These are phyloP conservation scores for Pyrrhia umbra DNA, from an alignment of 2,888 invertebrate genomes.

Conservation along the genomic window DNA sequence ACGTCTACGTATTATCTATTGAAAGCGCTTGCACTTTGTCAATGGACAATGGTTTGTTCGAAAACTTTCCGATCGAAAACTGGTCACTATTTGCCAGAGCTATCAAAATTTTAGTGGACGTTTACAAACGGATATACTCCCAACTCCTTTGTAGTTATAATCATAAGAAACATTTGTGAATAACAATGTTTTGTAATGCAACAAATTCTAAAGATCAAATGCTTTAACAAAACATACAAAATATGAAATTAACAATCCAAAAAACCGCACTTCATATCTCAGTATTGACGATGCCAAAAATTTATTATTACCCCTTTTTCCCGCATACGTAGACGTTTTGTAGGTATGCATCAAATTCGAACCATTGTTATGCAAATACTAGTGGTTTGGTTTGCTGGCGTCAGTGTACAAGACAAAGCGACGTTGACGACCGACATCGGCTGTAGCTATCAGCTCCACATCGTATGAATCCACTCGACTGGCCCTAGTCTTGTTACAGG, in stretches of 20 bases:
- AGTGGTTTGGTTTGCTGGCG: slow-evolving; percentile 84
- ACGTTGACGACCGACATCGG: slow-evolving; percentile 85
- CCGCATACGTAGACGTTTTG: slow-evolving; percentile 65
- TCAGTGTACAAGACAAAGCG: slow-evolving; percentile 88
- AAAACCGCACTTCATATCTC: slow-evolving; percentile 4
- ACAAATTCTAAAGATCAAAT: too few species aligned
- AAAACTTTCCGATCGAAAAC: slow-evolving; percentile 50
- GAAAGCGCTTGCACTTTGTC: slow-evolving; percentile 72
- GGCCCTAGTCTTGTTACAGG: slow-evolving; percentile 70
- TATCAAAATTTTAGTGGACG: slow-evolving; percentile 24
- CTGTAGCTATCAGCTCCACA: slow-evolving; percentile 82
- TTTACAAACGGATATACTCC: slow-evolving; percentile 1
- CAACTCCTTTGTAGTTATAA: neutral
- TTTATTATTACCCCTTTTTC: slow-evolving; percentile 44
- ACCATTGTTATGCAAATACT: slow-evolving; percentile 89
- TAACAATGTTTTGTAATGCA: slow-evolving; percentile 7
- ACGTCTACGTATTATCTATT: slow-evolving; percentile 70
- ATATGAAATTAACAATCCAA: slow-evolving; percentile 5
- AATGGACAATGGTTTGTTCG: slow-evolving; percentile 63
- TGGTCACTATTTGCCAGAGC: slow-evolving; percentile 32
- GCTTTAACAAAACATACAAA: neutral
- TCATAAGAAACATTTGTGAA: slow-evolving; percentile 13
- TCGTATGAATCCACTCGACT: slow-evolving; percentile 77
- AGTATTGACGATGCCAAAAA: slow-evolving; percentile 45
- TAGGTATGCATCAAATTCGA: slow-evolving; percentile 83